phyloP scores from a whole-genome alignment of 2,888 invertebrate genomes.

The Drosophila tripunctata region DNA sequence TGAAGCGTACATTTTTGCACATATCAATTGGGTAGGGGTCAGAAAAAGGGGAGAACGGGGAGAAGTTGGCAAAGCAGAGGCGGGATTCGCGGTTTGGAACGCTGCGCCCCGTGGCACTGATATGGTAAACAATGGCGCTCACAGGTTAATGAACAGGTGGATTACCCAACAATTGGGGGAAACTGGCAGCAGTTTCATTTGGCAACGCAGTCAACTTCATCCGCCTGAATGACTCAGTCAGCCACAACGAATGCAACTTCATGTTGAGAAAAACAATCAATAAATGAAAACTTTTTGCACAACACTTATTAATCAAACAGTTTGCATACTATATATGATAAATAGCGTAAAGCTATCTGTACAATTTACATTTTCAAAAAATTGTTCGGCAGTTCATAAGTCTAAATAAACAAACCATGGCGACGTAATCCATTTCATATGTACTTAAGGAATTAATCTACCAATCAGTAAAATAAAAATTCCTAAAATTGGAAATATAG shows the following conservation, averaged over 20 bases:
- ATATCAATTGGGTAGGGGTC: conserved; percentile 22
- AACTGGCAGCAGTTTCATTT: neutral
- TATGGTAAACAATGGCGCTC: conserved; percentile 33
- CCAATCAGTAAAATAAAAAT: no score
- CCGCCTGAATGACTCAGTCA: conserved; percentile 19
- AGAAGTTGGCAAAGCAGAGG: neutral
- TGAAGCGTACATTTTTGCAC: conserved; percentile 69
- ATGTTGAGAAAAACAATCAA: conserved; percentile 10
- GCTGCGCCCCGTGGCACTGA: conserved; percentile 50
- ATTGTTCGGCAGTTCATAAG: no score
- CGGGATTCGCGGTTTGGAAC: neutral
- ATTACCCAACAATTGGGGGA: conserved; percentile 4
- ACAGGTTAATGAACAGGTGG: conserved; percentile 58
- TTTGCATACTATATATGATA: no score
- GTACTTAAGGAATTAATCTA: no score
- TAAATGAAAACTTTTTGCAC: neutral
- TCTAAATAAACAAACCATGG: no score
- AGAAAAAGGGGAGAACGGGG: neutral
- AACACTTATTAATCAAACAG: neutral
- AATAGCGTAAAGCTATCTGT: neutral
- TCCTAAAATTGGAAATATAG: no score
- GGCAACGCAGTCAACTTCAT: conserved; percentile 3
- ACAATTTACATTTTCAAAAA: no score
- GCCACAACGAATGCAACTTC: conserved; percentile 13
- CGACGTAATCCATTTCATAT: no score